Conservation (phyloP, 2,113 vertebrate genomes). For the Ictalurus punctatus region DNA sequence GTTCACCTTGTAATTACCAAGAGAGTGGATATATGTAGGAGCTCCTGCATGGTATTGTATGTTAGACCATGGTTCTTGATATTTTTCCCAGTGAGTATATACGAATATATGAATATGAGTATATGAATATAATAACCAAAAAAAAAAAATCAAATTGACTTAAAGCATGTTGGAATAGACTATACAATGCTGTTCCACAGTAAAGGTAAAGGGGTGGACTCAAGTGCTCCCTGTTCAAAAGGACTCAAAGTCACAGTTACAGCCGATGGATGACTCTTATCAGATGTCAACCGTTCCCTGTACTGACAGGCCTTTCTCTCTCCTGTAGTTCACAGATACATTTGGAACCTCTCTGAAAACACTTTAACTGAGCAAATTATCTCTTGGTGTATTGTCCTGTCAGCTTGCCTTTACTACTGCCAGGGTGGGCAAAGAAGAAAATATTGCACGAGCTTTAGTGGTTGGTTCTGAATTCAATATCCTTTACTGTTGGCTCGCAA, state of each 20-base stretch:
- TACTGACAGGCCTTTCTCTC: neutral
- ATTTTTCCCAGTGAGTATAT: neutral
- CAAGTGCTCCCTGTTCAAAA: slow-evolving; percentile 27
- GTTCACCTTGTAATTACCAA: slow-evolving; percentile 9
- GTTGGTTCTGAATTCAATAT: neutral
- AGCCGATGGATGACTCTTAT: slow-evolving; percentile 44
- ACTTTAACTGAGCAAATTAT: slow-evolving; percentile 9
- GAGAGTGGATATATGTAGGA: neutral
- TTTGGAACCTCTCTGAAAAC: slow-evolving; percentile 18
- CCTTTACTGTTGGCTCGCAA: neutral
- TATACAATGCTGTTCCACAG: slow-evolving; percentile 9
- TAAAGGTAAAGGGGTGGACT: neutral
- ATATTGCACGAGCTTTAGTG: slow-evolving; percentile 15
- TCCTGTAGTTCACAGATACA: neutral
- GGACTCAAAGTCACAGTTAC: slow-evolving; percentile 28
- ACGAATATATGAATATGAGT: neutral
- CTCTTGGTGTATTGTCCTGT: slow-evolving; percentile 21
- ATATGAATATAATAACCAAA: neutral
- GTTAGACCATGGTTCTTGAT: neutral
- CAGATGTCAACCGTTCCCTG: slow-evolving; percentile 31
- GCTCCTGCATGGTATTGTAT: neutral
- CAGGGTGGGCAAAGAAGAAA: slow-evolving; percentile 1
- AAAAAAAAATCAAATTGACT: neutral
- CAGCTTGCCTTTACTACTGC: neutral
- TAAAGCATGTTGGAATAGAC: neutral